phyloP scores from a whole-genome alignment of 1,140 invertebrate genomes.

The Planococcus citri region DNA sequence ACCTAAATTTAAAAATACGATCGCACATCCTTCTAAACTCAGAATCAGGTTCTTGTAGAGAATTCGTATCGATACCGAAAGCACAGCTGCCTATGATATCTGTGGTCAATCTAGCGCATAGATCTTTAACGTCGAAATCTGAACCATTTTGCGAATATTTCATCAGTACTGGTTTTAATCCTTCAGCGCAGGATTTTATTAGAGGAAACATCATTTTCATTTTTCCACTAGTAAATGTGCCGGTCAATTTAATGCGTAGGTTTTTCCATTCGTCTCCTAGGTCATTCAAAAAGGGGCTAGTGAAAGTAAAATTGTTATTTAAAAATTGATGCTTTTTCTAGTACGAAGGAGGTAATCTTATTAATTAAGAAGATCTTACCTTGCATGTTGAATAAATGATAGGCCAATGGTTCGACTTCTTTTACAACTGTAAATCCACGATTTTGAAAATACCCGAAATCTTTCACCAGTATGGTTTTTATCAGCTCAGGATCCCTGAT shows the following conservation, averaged over 20 bases:
- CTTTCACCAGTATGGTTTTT: constrained; percentile 40
- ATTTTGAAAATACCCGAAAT: constrained; percentile 45
- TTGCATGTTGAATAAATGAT: constrained; percentile 38
- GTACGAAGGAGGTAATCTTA: too few species aligned
- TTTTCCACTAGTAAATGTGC: constrained; percentile 32
- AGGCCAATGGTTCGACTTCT: constrained; percentile 34
- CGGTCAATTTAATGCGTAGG: constrained; percentile 25
- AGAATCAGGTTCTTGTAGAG: constrained; percentile 38
- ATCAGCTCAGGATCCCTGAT: constrained; percentile 42
- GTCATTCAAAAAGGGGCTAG: too few species aligned
- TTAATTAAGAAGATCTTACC: constrained; percentile 27
- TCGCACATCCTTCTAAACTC: constrained; percentile 32
- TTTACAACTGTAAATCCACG: constrained; percentile 24
- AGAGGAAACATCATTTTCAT: constrained; percentile 7
- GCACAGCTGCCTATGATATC: constrained; percentile 44
- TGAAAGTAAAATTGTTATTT: too few species aligned
- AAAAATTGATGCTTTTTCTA: too few species aligned
- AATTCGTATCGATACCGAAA: constrained; percentile 44
- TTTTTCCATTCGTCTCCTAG: neutral
- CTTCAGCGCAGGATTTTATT: neutral
- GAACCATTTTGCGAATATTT: neutral
- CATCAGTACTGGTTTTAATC: neutral
- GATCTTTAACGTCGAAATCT: constrained; percentile 37
- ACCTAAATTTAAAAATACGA: neutral
- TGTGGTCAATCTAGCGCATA: constrained; percentile 38